Evolutionary conservation across 2,888 invertebrate genomes (phyloP).

Genomic region (Gymnosoma rotundatum): DNA sequence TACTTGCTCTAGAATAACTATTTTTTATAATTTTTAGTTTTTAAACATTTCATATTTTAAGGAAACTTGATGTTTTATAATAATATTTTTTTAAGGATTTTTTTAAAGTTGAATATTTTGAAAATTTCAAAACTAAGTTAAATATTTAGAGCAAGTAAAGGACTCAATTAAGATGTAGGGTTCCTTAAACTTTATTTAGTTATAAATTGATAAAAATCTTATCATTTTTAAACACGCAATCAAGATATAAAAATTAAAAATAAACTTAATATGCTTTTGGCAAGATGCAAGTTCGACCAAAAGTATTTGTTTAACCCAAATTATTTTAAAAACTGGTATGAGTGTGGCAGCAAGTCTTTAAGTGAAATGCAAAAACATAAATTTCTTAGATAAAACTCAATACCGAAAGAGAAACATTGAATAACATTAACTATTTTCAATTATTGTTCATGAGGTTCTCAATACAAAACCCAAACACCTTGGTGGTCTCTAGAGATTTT

Average conservation of each 20-base stretch:
- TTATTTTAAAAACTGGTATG: slow-evolving; percentile 14
- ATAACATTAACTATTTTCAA: slow-evolving; percentile 16
- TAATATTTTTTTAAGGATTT: no score
- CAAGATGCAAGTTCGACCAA: not conserved
- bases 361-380: slow-evolving; percentile 51
- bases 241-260: slow-evolving; percentile 34
- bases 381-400: slow-evolving; percentile 28
- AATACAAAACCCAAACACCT: slow-evolving; percentile 4
- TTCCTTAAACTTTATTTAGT: not conserved
- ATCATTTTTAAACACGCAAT: slow-evolving; percentile 63
- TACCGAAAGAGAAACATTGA: not conserved
- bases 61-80: no score
- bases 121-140: no score
- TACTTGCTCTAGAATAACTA: no score
- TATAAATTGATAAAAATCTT: slow-evolving; percentile 24
- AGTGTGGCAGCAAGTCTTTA: slow-evolving; percentile 2
- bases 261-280: not conserved
- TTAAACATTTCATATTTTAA: no score
- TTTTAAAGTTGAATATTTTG: no score
- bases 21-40: no score
- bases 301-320: slow-evolving; percentile 8
- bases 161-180: not conserved
- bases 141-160: not conserved
- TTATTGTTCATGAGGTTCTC: not conserved
- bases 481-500: slow-evolving; percentile 56